Evolutionary conservation across 2,888 invertebrate species (phyloP), one percentile per base, ranked within the genome.

Genomic region (Uropetala carovei): DNA sequence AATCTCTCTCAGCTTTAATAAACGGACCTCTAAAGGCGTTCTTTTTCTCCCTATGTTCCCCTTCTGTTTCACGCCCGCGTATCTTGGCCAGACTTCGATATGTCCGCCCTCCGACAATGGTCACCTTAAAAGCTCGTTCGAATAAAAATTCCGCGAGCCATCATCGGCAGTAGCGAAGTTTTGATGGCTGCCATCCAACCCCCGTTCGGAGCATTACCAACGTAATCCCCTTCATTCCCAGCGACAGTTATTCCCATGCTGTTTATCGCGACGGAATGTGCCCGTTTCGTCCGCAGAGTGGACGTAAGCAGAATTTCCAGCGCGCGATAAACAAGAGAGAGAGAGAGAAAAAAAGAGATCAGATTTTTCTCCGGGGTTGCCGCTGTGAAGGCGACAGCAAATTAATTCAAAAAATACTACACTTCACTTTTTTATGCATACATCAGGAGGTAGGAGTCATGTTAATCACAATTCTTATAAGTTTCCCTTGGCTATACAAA

Each of bases 201-300:
- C 22, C 27, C 75, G n/a, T 75, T 13, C 11, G 2, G 75, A 75
- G 75, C 75, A 22, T 75, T 75, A 75, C 22, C 75, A 11, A 27
- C 11, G 75, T 27, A 75, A 75, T 75, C 75, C 27, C 27, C 22
- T 75, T 75, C 75, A 27, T 22, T 75, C 75, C 22, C 3, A 13
- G 75, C 75, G 27, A 27, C 75, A 75, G 75, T 75, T 75, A 75
- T 75, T 75, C 75, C 75, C 75, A 75, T 22, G 75, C 22, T 27
- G 75, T 75, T 75, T 75, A 75, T 75, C 75, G 75, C 75, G 22
- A 14, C 27, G 75, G 75, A 75, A 75, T 75, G 75, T 68, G 68
- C n/a, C 68, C 43, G 43, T 43, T 43, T 43, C 43, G 5, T 43
- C 5, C n/a, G n/a, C n/a, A 68, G 68, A 68, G 68, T 27, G 75